Evolutionary conservation across 2,797 vertebrate genomes (phyloP).

Genomic region (Acrocephalus scirpaceus): DNA sequence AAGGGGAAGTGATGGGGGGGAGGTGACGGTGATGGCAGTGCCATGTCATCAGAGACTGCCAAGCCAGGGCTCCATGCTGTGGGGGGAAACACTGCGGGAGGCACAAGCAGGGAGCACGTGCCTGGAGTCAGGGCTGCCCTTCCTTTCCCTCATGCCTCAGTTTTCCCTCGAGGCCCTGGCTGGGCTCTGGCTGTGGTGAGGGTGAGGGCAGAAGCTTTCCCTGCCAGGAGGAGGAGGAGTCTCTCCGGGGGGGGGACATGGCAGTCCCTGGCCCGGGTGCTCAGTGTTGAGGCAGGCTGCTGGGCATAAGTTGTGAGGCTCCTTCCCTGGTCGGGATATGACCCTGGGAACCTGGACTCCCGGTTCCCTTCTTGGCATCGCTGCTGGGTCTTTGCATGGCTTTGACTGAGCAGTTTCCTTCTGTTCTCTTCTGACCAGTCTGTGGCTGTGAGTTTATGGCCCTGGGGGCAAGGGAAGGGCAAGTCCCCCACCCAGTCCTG

Average conservation of each 20-base stretch:
- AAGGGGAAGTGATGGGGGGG: not conserved
- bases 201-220: not conserved
- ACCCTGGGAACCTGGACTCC: not conserved
- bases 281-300: not conserved
- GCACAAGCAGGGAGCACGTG: rapidly evolving
- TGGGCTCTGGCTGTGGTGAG: not conserved
- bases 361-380: not conserved
- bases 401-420: not conserved
- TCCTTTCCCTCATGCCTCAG: not conserved
- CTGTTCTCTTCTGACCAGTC: not conserved
- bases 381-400: not conserved
- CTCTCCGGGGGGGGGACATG: rapidly evolving
- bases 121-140: not conserved
- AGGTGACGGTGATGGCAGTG: not conserved
- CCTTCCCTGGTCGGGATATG: not conserved
- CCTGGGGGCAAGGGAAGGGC: not conserved
- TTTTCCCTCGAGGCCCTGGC: not conserved
- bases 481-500: not conserved
- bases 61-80: not conserved
- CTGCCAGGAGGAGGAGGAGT: not conserved
- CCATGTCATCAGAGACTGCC: not conserved
- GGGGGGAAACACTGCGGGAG: not conserved
- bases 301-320: not conserved
- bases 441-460: not conserved
- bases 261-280: not conserved